These are phyloP conservation scores for Uromys caudimaculatus DNA, from an alignment of 2,797 vertebrate species.

Conservation along the genomic window DNA sequence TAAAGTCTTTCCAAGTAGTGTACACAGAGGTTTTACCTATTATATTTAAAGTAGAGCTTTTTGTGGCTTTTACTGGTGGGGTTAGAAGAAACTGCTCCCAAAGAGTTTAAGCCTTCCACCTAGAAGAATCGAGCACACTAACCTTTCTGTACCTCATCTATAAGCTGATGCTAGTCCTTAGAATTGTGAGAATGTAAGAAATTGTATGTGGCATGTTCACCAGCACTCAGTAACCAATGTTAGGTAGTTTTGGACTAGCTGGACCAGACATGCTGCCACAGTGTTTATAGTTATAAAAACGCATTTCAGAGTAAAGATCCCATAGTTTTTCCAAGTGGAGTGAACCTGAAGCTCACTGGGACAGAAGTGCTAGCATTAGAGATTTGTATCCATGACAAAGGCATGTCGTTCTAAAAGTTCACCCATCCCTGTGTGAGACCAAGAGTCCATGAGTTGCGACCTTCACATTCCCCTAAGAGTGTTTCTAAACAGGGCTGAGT, in stretches of 20 bases:
- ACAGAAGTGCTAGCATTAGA: neutral
- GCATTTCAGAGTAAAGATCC: neutral
- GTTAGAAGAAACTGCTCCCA: neutral
- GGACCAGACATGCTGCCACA: neutral
- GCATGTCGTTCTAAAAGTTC: neutral
- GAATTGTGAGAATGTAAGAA: neutral
- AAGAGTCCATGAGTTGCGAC: neutral
- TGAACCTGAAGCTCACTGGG: neutral
- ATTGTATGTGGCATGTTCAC: too few relatives aligned
- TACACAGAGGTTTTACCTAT: neutral
- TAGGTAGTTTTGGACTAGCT: neutral
- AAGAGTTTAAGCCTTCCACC: neutral
- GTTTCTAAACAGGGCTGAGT: neutral
- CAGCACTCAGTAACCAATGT: neutral
- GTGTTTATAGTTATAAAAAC: neutral
- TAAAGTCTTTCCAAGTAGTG: constrained; percentile 18
- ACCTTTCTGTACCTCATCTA: neutral
- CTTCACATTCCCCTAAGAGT: neutral
- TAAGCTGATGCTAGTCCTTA: neutral
- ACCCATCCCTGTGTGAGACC: neutral
- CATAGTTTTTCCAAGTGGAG: neutral
- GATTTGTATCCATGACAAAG: neutral
- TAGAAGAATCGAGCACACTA: neutral
- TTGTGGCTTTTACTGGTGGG: neutral
- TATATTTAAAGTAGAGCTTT: neutral